Evolutionary conservation across 2,797 vertebrate genomes (phyloP).

Genomic region (Rhadinocentrus ornatus): DNA sequence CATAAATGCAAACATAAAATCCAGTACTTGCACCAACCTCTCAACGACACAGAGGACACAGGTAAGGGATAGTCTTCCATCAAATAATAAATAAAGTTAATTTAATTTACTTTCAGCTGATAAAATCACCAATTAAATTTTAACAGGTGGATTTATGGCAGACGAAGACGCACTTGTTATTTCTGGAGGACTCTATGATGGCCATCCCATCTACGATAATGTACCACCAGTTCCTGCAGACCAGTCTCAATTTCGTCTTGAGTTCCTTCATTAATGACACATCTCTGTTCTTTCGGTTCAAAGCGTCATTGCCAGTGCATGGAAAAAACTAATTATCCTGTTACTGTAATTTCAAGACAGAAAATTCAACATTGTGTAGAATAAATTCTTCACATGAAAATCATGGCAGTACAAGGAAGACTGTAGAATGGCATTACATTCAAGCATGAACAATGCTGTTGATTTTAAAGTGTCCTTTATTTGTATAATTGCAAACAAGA

Average conservation of each 20-base stretch:
- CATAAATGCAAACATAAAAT: conserved; percentile 74
- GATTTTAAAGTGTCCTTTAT: conserved; percentile 37
- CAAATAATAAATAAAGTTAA: neutral
- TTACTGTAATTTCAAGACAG: conserved; percentile 1
- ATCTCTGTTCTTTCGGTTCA: conserved; percentile 10
- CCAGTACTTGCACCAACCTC: conserved; percentile 83
- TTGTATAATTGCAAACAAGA: conserved; percentile 14
- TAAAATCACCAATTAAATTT: conserved; percentile 27
- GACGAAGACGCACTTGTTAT: conserved; percentile 81
- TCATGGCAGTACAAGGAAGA: neutral
- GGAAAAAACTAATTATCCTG: neutral
- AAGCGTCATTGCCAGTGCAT: conserved; percentile 6
- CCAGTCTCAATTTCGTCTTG: conserved; percentile 73
- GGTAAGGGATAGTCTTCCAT: conserved; percentile 62
- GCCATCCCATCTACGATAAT: conserved; percentile 77
- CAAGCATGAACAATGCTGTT: conserved; percentile 13
- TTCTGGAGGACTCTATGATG: conserved; percentile 84
- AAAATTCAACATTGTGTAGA: conserved; percentile 2
- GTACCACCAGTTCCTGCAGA: conserved; percentile 67
- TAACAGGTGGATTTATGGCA: conserved; percentile 68
- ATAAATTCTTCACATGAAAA: conserved; percentile 4
- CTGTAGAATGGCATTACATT: neutral
- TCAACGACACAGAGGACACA: conserved; percentile 72
- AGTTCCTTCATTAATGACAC: conserved; percentile 74
- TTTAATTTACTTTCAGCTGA: neutral